These are phyloP conservation scores for Drosophila aff. DNA, from an alignment of 1,140 invertebrate genomes.

Conservation along the genomic window DNA sequence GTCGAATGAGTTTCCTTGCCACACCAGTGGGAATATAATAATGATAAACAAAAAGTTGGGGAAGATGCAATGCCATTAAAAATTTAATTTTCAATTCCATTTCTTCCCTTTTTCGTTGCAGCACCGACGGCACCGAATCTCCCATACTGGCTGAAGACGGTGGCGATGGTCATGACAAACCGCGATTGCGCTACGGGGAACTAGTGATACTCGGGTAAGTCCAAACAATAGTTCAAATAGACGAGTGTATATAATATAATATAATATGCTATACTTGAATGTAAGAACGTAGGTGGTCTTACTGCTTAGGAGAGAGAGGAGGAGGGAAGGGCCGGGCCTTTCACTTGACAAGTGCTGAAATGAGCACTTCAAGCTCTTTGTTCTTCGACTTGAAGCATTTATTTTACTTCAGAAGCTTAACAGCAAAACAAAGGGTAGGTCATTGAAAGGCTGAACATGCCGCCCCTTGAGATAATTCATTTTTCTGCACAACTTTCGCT, in stretches of 20 bases:
- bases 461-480: slow-evolving; percentile 10
- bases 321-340: neutral
- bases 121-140: slow-evolving; percentile 90
- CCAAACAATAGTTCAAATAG: slow-evolving; percentile 1
- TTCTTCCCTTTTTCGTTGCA: slow-evolving; percentile 77
- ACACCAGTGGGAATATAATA: neutral
- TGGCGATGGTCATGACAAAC: slow-evolving; percentile 89
- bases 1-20: slow-evolving; percentile 6
- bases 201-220: slow-evolving; percentile 96
- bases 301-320: neutral
- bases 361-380: slow-evolving; percentile 27
- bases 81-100: slow-evolving; percentile 30
- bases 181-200: slow-evolving; percentile 95
- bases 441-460: slow-evolving; percentile 11
- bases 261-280: neutral
- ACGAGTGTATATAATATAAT: neutral
- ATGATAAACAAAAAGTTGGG: neutral
- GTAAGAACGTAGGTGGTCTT: slow-evolving; percentile 8
- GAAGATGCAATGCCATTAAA: slow-evolving; percentile 28
- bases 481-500: slow-evolving; percentile 18
- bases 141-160: slow-evolving; percentile 89
- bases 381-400: slow-evolving; percentile 26
- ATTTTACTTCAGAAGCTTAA: slow-evolving; percentile 6
- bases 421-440: slow-evolving; percentile 14
- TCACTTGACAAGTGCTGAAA: slow-evolving; percentile 27